Conservation (phyloP, 2,113 vertebrate species). For the Entelurus aequoreus region DNA sequence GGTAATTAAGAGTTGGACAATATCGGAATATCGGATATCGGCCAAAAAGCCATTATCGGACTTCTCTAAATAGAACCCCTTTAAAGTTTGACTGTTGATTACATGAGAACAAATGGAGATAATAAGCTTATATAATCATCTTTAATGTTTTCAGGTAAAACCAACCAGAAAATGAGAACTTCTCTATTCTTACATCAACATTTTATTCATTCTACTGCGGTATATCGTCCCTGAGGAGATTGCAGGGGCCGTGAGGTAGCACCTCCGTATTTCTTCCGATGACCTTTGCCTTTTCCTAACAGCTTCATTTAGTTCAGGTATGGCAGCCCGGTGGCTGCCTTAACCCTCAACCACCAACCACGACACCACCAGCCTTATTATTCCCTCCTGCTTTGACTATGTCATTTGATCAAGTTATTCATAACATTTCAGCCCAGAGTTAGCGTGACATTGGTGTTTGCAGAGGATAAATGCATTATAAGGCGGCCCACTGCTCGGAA, state of each 20-base stretch:
- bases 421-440: conserved; percentile 65
- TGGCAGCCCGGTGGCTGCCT: conserved; percentile 49
- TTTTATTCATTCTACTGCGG: conserved; percentile 4
- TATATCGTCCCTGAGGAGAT: conserved; percentile 33
- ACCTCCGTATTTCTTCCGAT: conserved; percentile 14
- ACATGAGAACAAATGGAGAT: too few species aligned
- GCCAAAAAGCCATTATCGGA: too few species aligned
- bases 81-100: too few species aligned
- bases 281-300: conserved; percentile 57
- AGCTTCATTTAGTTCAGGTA: conserved; percentile 61
- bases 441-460: conserved; percentile 73
- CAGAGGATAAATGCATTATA: conserved; percentile 70
- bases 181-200: conserved; percentile 7
- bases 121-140: too few species aligned
- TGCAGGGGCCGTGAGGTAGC: conserved; percentile 6
- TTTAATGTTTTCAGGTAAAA: too few species aligned
- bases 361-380: conserved; percentile 53
- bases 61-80: too few species aligned
- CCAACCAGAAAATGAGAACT: too few species aligned
- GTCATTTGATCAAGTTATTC: conserved; percentile 74
- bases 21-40: too few species aligned
- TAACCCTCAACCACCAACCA: conserved; percentile 43
- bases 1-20: too few species aligned
- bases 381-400: conserved; percentile 59
- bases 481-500: conserved; percentile 65